Evolutionary conservation across 2,797 vertebrate genomes (phyloP).

Genomic region (Enteromius anoplus): DNA sequence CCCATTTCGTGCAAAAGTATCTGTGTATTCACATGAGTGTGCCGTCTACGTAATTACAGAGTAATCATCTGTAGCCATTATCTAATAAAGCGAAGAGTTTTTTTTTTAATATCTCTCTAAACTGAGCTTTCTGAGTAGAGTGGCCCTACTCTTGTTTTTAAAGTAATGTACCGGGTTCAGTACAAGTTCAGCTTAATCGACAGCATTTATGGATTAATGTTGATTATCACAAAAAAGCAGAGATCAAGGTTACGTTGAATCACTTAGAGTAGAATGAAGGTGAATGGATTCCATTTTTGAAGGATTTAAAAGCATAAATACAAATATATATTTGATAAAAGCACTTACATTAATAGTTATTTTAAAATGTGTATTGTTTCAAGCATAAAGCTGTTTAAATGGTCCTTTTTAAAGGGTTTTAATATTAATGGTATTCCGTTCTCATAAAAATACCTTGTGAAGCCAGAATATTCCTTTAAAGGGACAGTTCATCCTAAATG

Average conservation of each 20-base stretch:
- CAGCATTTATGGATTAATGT: neutral
- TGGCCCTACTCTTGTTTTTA: neutral
- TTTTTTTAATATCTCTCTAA: slow-evolving; percentile 7
- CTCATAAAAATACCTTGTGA: neutral
- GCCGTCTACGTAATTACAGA: slow-evolving; percentile 23
- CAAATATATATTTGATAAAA: neutral
- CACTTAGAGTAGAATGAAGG: neutral
- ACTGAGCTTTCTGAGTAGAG: neutral
- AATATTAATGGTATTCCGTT: neutral
- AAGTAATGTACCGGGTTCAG: neutral
- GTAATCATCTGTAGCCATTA: slow-evolving; percentile 40
- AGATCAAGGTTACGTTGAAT: neutral
- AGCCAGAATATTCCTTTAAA: neutral
- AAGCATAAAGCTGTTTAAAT: neutral
- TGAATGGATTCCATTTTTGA: neutral
- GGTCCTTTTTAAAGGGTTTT: neutral
- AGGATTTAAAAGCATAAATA: slow-evolving; percentile 9
- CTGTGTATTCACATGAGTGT: slow-evolving; percentile 19
- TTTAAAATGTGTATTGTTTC: neutral
- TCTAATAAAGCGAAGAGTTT: slow-evolving; percentile 34
- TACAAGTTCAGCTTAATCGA: neutral
- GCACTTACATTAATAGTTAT: neutral
- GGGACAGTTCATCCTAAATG: neutral
- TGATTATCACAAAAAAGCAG: neutral
- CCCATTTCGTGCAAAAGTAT: slow-evolving; percentile 23